Conservation (phyloP, 1,140 invertebrate species). For the Pentalonia nigronervosa region DNA sequence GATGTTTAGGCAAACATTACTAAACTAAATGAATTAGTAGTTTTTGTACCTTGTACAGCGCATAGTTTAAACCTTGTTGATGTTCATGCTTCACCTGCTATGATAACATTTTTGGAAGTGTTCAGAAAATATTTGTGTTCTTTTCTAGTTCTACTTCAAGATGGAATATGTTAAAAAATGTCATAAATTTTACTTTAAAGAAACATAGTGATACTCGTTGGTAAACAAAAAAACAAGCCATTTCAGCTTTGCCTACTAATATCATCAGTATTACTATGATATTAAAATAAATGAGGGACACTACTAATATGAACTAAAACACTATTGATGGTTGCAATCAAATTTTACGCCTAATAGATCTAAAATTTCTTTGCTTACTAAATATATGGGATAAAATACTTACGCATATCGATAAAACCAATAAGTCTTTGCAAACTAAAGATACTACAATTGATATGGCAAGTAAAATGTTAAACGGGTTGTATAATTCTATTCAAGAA, state of each 20-base stretch:
- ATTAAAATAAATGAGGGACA: constrained; percentile 20
- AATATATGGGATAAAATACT: constrained; percentile 41
- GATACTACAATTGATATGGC: not conserved
- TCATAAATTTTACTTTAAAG: not conserved
- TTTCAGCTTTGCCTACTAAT: constrained; percentile 38
- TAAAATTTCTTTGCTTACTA: constrained; percentile 20
- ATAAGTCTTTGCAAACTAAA: constrained; percentile 14
- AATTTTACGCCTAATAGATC: constrained; percentile 3
- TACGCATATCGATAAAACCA: constrained; percentile 26
- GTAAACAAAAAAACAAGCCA: constrained; percentile 24
- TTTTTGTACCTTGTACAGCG: constrained; percentile 52
- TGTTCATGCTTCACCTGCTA: constrained; percentile 19
- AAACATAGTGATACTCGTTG: not conserved
- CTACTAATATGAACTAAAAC: constrained; percentile 4
- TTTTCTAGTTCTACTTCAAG: constrained; percentile 9
- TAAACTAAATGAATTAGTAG: constrained; percentile 35
- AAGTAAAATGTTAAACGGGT: constrained; percentile 27
- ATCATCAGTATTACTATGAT: not conserved
- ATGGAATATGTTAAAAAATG: constrained; percentile 16
- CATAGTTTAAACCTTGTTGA: constrained; percentile 36
- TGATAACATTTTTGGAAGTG: constrained; percentile 9
- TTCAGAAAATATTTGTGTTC: constrained; percentile 2
- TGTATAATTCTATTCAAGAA: constrained; percentile 29
- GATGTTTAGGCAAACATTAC: constrained; percentile 30
- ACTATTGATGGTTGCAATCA: constrained; percentile 30